Base-by-base conservation (phyloP, 2,797 vertebrate genomes). In the Spinibarbus caldwelli region DNA sequence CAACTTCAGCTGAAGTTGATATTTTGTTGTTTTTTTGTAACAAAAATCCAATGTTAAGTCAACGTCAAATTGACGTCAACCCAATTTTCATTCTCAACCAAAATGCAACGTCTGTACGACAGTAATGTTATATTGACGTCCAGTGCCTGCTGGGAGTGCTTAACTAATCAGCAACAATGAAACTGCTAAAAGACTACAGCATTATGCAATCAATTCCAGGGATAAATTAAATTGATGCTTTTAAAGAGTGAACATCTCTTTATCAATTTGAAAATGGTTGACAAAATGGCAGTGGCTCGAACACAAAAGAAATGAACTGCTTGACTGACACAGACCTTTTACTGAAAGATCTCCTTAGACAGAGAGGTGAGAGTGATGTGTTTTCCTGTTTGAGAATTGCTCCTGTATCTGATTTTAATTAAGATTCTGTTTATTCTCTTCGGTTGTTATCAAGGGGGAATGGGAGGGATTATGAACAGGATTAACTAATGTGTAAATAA, bases 401-500 rank as follows among this genome's bases (percentile, higher is more conserved):
- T 88, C 88, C 78, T 87, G 82, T 85, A 76, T 76, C 84, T 80
- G 93, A 94, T 94, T 87, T 75, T 92, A 92, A 94, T 93, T 94
- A 93, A 93, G 91, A 93, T 93, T 88, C 52, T 75, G 82, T 82
- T 84, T 87, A 84, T 86, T 86, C 72, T 54, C 47, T 23, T 80
- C 38, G 83, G 71, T 71, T 85, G 85, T 87, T 92, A 92, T 91
- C 86, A 1, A 80, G 7, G 85, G 38, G 43, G 36, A 68, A 47
- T 87, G 31, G 29, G 72, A 64, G 70, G 89, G 90, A 92, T 90
- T 91, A 91, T 71, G 89, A 91, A 64, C 68, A 45, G 91, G 91
- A 93, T 94, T 92, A 90, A 85, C 87, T 89, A 76, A 90, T 78
- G 86, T 92, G 89, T 92, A 90, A 92, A 92, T 89, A 92, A 90